Evolutionary conservation across 1,140 invertebrate species (phyloP).

Genomic region (Hormaphis cornu): DNA sequence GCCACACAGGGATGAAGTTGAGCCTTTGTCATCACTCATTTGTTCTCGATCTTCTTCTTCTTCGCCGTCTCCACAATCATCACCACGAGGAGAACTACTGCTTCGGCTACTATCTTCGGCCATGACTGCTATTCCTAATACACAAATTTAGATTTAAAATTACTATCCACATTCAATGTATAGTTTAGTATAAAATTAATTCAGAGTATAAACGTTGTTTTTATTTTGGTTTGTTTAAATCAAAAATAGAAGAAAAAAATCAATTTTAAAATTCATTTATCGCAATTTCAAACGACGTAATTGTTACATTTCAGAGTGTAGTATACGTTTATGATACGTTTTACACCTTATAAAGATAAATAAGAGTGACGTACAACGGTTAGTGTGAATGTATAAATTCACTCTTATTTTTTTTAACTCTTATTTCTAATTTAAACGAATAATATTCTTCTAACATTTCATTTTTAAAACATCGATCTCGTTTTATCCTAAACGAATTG

Average conservation of each 20-base stretch:
- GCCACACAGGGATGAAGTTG: neutral
- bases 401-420: too few relatives aligned
- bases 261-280: too few relatives aligned
- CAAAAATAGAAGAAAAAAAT: too few relatives aligned
- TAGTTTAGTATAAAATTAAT: neutral
- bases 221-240: neutral
- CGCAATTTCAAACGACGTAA: neutral
- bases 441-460: too few relatives aligned
- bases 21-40: neutral
- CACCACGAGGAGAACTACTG: neutral
- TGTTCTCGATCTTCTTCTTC: slow-evolving; percentile 16
- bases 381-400: too few relatives aligned
- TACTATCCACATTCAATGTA: too few relatives aligned
- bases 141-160: neutral
- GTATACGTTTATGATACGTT: too few relatives aligned
- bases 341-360: too few relatives aligned
- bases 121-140: slow-evolving; percentile 19
- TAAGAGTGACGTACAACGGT: too few relatives aligned
- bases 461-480: too few relatives aligned
- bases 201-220: neutral
- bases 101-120: neutral
- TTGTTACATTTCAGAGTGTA: neutral
- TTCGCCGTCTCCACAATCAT: slow-evolving; percentile 5
- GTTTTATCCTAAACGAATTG: too few relatives aligned
- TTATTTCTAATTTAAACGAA: too few relatives aligned